Conservation (phyloP, 2,888 invertebrate species). For the Parnassius glacialis region DNA sequence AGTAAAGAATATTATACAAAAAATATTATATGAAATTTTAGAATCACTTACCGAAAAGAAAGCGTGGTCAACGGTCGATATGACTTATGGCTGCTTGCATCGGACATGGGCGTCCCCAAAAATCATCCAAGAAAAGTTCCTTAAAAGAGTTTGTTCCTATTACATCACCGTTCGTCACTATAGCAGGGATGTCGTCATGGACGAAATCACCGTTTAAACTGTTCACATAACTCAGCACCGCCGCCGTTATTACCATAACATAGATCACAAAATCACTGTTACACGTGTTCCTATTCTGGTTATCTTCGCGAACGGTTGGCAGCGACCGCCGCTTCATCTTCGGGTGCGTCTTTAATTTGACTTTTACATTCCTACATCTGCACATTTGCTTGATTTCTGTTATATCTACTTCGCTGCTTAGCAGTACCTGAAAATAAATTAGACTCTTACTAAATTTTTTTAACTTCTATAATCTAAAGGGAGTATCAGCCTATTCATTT, state of each 20-base stretch:
- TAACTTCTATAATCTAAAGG: too few relatives aligned
- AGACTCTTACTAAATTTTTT: too few relatives aligned
- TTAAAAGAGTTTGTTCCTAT: conserved; percentile 83
- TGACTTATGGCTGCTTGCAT: conserved; percentile 91
- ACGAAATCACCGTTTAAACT: conserved; percentile 91
- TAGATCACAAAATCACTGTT: conserved; percentile 82
- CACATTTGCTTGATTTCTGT: conserved; percentile 54
- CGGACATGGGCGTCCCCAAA: conserved; percentile 93
- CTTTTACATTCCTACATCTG: conserved; percentile 68
- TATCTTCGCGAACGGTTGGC: conserved; percentile 66
- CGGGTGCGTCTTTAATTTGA: conserved; percentile 48
- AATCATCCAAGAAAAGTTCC: conserved; percentile 88
- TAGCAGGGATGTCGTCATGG: conserved; percentile 93
- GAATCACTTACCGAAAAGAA: conserved; percentile 87
- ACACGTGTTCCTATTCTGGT: conserved; percentile 35
- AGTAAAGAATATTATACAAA: too few relatives aligned
- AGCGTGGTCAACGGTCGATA: conserved; percentile 91
- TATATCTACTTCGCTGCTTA: neutral
- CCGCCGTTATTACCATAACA: conserved; percentile 83
- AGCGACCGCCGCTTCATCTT: conserved; percentile 76
- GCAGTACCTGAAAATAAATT: too few relatives aligned
- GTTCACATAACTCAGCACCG: conserved; percentile 87
- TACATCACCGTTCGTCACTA: conserved; percentile 90
- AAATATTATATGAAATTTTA: neutral
- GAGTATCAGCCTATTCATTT: too few relatives aligned